Evolutionary conservation across 2,113 vertebrate genomes (phyloP).

Genomic region (Clinocottus analis): DNA sequence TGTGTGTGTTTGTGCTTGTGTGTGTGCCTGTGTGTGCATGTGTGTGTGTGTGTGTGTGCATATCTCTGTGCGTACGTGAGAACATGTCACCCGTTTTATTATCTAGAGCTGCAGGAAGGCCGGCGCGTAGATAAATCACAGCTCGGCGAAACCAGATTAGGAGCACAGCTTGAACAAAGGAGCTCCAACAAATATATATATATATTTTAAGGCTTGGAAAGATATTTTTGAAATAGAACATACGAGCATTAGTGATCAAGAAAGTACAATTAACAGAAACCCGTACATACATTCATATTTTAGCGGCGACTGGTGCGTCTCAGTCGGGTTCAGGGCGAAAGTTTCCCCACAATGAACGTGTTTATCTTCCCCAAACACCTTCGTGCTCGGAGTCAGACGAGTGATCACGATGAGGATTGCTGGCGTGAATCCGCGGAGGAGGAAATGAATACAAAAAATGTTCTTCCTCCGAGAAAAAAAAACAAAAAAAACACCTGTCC

Average conservation of each 20-base stretch:
- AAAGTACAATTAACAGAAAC: conserved; percentile 4
- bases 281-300: conserved; percentile 8
- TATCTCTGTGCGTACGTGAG: conserved; percentile 50
- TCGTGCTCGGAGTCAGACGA: conserved; percentile 5
- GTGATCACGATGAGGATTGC: conserved; percentile 13
- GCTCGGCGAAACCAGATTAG: conserved; percentile 60
- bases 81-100: conserved; percentile 62
- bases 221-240: conserved; percentile 25
- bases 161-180: conserved; percentile 54
- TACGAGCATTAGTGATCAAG: neutral
- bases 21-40: too few species aligned
- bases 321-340: neutral
- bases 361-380: conserved; percentile 20
- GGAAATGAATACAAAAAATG: neutral
- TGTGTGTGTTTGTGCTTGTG: conserved; percentile 31
- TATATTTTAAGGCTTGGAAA: conserved; percentile 26
- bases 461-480: neutral
- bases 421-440: neutral
- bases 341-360: conserved; percentile 8
- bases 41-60: neutral
- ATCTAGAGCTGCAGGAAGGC: conserved; percentile 52
- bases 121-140: conserved; percentile 62
- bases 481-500: neutral
- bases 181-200: conserved; percentile 30
- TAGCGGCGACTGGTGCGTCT: conserved; percentile 10